Conservation (phyloP, 2,888 invertebrate genomes). For the Ctena decussata region DNA sequence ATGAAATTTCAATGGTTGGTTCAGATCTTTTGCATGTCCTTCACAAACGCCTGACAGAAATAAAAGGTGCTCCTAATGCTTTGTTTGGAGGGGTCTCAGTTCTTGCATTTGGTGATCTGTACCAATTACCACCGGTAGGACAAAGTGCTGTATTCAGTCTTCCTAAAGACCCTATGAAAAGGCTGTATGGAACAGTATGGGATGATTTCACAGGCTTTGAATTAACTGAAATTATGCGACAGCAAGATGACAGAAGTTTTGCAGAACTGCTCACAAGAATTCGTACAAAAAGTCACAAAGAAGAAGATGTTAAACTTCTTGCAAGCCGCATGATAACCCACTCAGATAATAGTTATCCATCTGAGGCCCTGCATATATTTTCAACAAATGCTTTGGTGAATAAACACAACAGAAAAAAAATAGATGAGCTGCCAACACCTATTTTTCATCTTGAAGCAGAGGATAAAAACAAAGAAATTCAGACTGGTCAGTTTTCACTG, state of each 20-base stretch:
- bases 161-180: background rate
- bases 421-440: background rate
- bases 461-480: background rate
- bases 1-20: constrained; percentile 29
- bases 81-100: background rate
- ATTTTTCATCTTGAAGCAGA: background rate
- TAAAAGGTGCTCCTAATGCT: background rate
- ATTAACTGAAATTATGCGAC: background rate
- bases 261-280: background rate
- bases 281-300: background rate
- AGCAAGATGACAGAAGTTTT: background rate
- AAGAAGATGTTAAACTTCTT: background rate
- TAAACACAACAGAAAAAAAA: background rate
- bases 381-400: background rate
- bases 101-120: background rate
- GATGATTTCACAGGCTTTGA: background rate
- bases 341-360: background rate
- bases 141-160: background rate
- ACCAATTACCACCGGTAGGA: background rate
- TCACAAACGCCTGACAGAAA: background rate
- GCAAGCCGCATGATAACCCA: background rate
- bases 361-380: background rate
- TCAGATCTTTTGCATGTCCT: background rate
- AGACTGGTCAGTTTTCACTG: background rate
- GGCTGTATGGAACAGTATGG: background rate